A percentile compares a stretch with the other conserved stretches of the same genome.
These are phyloP conservation scores for Gadus chalcogrammus DNA, from an alignment of 2,113 vertebrate species.

Conservation along the genomic window DNA sequence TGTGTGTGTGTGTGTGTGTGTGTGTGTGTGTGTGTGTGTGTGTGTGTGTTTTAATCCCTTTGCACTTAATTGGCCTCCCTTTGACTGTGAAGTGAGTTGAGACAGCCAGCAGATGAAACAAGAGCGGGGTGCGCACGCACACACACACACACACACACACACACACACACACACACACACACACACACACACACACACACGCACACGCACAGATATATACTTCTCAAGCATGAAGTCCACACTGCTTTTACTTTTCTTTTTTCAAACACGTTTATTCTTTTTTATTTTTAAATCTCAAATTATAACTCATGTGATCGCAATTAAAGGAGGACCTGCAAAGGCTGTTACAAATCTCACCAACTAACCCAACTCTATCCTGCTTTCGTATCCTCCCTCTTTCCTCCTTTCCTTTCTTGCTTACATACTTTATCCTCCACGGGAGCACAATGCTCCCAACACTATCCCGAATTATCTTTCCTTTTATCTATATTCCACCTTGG, in stretches of 20 bases:
- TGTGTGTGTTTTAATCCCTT: slow-evolving; percentile 65
- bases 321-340: slow-evolving; percentile 41
- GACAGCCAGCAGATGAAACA: slow-evolving; percentile 61
- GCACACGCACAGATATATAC: slow-evolving; percentile 44
- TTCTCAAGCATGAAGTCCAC: slow-evolving; percentile 67
- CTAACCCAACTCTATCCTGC: slow-evolving; percentile 1
- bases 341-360: too few species aligned
- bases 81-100: slow-evolving; percentile 62
- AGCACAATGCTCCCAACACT: too few species aligned
- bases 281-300: slow-evolving; percentile 48
- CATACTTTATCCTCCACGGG: too few species aligned
- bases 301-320: slow-evolving; percentile 58
- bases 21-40: slow-evolving; percentile 12
- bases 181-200: slow-evolving; percentile 50
- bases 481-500: too few species aligned
- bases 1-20: slow-evolving; percentile 13
- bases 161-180: slow-evolving; percentile 45
- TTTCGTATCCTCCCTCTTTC: slow-evolving; percentile 34
- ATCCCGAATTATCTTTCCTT: too few species aligned
- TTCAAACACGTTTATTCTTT: not conserved
- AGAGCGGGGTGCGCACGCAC: slow-evolving; percentile 46
- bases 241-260: not conserved
- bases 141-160: slow-evolving; percentile 43
- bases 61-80: slow-evolving; percentile 73
- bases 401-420: not conserved